Evolutionary conservation across 2,888 invertebrate species (phyloP), one percentile per base, ranked within the genome.

Genomic region (Apamea monoglypha): DNA sequence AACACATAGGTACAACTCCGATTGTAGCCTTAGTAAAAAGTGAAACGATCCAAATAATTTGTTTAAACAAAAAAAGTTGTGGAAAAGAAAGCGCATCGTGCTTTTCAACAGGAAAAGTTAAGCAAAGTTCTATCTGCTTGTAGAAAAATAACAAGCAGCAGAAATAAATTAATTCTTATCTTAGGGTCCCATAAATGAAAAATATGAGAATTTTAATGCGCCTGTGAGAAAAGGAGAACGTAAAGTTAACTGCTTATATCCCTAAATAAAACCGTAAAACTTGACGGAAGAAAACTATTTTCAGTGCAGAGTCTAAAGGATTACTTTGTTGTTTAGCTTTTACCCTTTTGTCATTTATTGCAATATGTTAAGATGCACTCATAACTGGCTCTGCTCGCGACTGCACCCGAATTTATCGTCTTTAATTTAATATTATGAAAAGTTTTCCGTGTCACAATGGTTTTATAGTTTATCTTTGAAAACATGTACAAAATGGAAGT

Each of bases 261-360:
- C 53, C 68, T 64, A 73, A 75, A 82, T 87, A 69, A 84, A 87
- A 81, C 77, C 69, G 80, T 80, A 75, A 85, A 87, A 87, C 66
- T 63, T 59, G 76, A 77, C 68, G 74, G 53, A 63, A 36, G 81
- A 40, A 80, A 72, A 74, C 44, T 36, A 59, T 77, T 69, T 77
- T 63, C 44, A 73, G 71, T 59, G 53, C 76, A 50, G 25, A n/a
- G 68, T 66, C 18, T 78, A 83, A 83, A 84, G 79, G 53, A 76
- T 84, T 76, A 80, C 87, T 74, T 80, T 84, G 85, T 84, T 66
- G 80, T 80, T 87, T 59, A 25, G 47, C 50, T 71, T 36, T 36
- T 63, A 44, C n/a, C 32, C 16, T 59, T 82, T 70, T 76, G 32
- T 18, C 66, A 70, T 71, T 69, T 40, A 70, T 73, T 87, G 69